Base-by-base conservation (phyloP, 2,888 invertebrate genomes). In the Myopa testacea region DNA sequence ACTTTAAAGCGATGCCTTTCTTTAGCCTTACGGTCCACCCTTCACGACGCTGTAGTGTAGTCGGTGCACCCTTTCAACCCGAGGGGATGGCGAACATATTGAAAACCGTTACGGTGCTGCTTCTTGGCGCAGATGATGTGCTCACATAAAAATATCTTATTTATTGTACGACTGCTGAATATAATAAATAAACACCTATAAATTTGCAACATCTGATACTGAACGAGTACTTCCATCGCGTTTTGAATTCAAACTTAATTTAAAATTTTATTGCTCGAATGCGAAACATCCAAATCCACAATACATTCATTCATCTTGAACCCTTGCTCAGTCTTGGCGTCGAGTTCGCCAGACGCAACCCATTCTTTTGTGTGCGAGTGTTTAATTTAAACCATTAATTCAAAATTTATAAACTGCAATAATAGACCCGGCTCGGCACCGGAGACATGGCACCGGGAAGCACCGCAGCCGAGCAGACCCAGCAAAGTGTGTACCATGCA, bases 211-310 rank as follows among this genome's bases (percentile, higher is more conserved):
- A 78, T 78, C 79, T 82, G 77, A 80, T 79, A 78, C 80, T 81
- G 79, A 78, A 79, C 75, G 80, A 69, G 80, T 75, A 78, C 81
- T 80, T 79, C 78, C 79, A 79, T 80, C 81, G 80, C 78, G 78
- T 74, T 77, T 79, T 81, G 58, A 69, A 69, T 55, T 79, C 75
- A 65, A 77, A 81, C 79, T 79, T 75, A 81, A 85, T 84, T 86
- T 82, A 85, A 85, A 86, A 82, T 86, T 85, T 85, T 85, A 85
- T 85, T 75, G 69, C 75, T 58, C 26, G 60, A n/a, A 69, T 83
- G 80, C 82, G 73, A 78, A 83, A 83, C 80, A 81, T 78, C 26
- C 10, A 10, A 3, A 75, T 40, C 45, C 37, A 34, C 58, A 34
- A 8, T 55, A 34, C 58, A 34, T n/a, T 55, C 19, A 34, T 26